Base-by-base conservation (phyloP, 2,113 vertebrate species). In the Camarhynchus parvulus region DNA sequence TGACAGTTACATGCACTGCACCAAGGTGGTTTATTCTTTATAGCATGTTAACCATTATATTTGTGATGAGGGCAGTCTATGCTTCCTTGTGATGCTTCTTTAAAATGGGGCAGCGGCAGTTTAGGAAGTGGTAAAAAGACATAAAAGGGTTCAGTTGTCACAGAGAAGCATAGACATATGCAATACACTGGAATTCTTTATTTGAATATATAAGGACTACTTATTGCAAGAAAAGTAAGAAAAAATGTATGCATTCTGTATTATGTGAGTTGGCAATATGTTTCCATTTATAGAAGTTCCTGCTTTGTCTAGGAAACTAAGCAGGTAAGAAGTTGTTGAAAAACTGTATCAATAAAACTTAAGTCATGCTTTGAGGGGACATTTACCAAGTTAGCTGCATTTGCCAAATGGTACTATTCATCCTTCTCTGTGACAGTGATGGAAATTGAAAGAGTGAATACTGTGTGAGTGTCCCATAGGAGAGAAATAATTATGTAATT, bases 81-180 rank as follows among this genome's bases (percentile, higher is more conserved):
- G 21, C 12, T 87, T 92, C 21, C 21, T 55, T 59, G 47, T 89
- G 52, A 20, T 47, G 16, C 6, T 42, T 27, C 52, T 89, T 84
- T 33, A 63, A 87, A 82, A 81, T 42, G 14, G 17, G 50, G 11
- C 31, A 27, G 8, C 50, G n/a, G 22, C 44, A 35, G 13, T 70
- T 21, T 77, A 44, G 59, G 59, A 83, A 69, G 10, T 21, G 11
- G 16, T 41, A 24, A 67, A 74, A 74, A 87, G 33, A 19, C 11
- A 5, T n/a, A 33, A 9, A 47, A 28, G 11, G 41, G 8, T 47
- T 89, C 42, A 15, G 14, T 67, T 95, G 83, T 63, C 24, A 6
- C 7, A 20, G 33, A 27, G 39, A 67, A 74, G 17, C n/a, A 35
- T 1, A 66, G n/a, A 27, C 7, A 11, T 16, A 33, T 0, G 0